These are phyloP conservation scores for Pandemis corylana DNA, from an alignment of 2,888 invertebrate species.

Conservation along the genomic window DNA sequence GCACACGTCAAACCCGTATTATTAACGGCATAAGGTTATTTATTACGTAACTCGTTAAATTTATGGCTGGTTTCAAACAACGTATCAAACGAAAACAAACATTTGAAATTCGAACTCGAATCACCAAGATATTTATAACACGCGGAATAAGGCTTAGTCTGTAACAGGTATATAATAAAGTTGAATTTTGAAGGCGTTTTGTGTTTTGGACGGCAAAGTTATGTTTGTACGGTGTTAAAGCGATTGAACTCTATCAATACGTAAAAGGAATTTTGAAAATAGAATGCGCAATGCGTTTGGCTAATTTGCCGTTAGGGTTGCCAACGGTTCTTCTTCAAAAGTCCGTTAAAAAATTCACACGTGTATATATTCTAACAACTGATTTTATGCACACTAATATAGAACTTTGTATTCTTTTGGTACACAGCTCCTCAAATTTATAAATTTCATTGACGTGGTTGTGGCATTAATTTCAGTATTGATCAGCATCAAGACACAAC, in stretches of 20 bases:
- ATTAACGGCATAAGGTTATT: neutral
- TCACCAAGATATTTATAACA: neutral
- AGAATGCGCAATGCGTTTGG: constrained; percentile 41
- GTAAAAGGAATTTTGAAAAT: constrained; percentile 41
- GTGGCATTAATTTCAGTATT: no score
- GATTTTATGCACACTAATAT: no score
- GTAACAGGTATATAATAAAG: neutral
- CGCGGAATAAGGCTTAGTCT: neutral
- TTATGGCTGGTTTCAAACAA: constrained; percentile 24
- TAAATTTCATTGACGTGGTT: no score
- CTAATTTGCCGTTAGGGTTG: constrained; percentile 39
- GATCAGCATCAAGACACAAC: no score
- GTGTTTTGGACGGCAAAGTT: neutral
- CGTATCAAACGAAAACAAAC: constrained; percentile 54
- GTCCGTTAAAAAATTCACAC: no score
- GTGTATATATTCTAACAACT: no score
- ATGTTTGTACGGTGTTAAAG: constrained; percentile 18
- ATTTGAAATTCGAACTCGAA: constrained; percentile 39
- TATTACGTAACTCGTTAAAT: neutral
- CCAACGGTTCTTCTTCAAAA: neutral
- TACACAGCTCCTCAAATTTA: no score
- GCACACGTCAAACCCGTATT: neutral
- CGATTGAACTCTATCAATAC: constrained; percentile 41
- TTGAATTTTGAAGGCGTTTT: neutral
- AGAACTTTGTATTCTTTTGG: no score